Evolutionary conservation across 2,113 vertebrate genomes (phyloP), one percentile per base, ranked within the genome.

Genomic region (Neolamprologus ventralis): DNA sequence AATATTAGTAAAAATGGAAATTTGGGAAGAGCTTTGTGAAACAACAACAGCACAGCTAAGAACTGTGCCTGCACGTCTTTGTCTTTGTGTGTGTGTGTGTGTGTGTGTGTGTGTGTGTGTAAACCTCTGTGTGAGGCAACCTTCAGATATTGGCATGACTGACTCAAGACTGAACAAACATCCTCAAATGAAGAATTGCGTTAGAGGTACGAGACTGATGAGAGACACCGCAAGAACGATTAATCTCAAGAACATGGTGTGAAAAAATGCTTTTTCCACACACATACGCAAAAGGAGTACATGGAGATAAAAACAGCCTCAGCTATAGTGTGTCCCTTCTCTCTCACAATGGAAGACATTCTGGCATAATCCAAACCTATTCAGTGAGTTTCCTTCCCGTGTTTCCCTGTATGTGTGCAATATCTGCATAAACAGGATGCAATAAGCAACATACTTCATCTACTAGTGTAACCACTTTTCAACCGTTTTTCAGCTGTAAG

Each of bases 381-480:
- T 92, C 81, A 89, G 73, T 42, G 6, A 9, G 81, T 87, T 94
- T 95, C 93, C 93, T 95, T 95, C 95, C 95, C 42, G 42, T 58
- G 80, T 78, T 85, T 90, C 78, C 58, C 47, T 84, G 37, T 68
- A 81, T 83, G 84, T 83, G 84, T 83, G 80, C n/a, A 4, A 60
- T 85, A 82, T 85, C 78, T 88, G 85, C 83, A 94, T 90, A 94
- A 95, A 96, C 94, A 95, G 93, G 93, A 96, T 89, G 80, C 49
- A 89, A 85, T 87, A 60, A 33, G 7, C 84, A 87, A 83, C 91
- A 88, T 82, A 90, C 71, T 58, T 88, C 88, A 71, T 45, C 80
- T 85, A 86, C 87, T 45, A 73, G 80, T 57, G 75, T 81, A 87
- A 91, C 90, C 53, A 80, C 57, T 85, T 80, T 81, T 88, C 79